Evolutionary conservation across 2,113 vertebrate species (phyloP), one percentile per base, ranked within the genome.

Genomic region (Bambusicola thoracicus): DNA sequence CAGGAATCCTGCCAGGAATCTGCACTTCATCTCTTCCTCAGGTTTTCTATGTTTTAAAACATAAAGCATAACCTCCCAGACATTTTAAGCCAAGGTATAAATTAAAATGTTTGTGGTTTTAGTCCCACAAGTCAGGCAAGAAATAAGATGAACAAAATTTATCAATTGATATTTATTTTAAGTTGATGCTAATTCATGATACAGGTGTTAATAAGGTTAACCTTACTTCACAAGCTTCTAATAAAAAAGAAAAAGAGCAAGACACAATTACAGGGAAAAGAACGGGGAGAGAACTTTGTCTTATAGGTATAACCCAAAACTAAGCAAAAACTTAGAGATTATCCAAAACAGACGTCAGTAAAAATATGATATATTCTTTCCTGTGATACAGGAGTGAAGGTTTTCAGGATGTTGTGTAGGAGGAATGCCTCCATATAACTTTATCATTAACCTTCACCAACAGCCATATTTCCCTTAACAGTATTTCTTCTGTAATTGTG

Each of bases 191-290:
- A 70, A 88, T 49, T 81, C 32, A 49, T 59, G 6, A 49, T 25
- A 59, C 0, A 0, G 6, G 2, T 14, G 19, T 41, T 67, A 20
- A 19, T 74, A 48, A 80, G 10, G 7, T 88, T 44, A 61, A 25
- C 8, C 3, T 77, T 65, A n/a, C 11, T 78, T n/a, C n/a, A 30
- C 19, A 56, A 22, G 7, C 2, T 85, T 62, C 6, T 70, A 91
- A 66, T 81, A n/a, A n/a, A n/a, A n/a, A n/a, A n/a, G n/a, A n/a
- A n/a, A n/a, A n/a, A 74, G 34, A 67, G 11, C 4, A 59, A 84
- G 20, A 5, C 44, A 62, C 1, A 32, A 25, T 53, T 78, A 56
- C 0, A 4, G 19, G 4, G 25, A 7, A 34, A 69, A 82, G 29
- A 83, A 30, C 4, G 16, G 10, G 8, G 6, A 41, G 85, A 82